Evolutionary conservation across 2,797 vertebrate species (phyloP).

Genomic region (Paguma larvata): DNA sequence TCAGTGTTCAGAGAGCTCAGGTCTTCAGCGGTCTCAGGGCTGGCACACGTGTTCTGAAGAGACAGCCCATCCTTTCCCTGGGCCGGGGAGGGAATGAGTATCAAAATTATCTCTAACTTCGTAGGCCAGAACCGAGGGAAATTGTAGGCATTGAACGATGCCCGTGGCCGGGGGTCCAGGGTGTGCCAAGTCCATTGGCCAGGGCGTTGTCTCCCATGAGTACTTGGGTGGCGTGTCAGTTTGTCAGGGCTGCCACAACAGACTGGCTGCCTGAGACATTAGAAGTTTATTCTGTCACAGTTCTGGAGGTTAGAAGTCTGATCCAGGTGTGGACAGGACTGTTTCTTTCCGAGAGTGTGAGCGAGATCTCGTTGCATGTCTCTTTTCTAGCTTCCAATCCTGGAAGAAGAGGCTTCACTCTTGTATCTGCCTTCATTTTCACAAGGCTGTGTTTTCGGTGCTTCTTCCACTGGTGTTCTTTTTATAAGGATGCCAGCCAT

Average conservation of each 20-base stretch:
- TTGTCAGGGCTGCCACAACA: neutral
- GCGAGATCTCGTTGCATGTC: neutral
- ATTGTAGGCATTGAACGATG: neutral
- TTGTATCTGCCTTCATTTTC: neutral
- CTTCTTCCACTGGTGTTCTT: neutral
- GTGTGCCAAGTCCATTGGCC: neutral
- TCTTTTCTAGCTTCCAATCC: neutral
- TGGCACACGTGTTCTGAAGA: neutral
- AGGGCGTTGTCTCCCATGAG: neutral
- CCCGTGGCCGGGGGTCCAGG: no score
- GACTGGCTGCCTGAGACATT: neutral
- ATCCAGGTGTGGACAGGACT: neutral
- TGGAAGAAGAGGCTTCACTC: no score
- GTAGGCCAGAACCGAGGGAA: neutral
- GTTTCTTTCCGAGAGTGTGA: neutral
- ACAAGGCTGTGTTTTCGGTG: neutral
- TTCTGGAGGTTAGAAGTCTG: neutral
- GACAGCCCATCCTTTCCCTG: neutral
- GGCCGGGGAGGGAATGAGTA: neutral
- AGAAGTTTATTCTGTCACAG: neutral
- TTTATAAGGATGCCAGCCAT: neutral
- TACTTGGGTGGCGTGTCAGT: neutral
- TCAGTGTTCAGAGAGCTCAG: neutral
- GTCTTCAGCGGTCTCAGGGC: neutral
- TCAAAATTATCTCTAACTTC: neutral